Evolutionary conservation across 2,113 vertebrate species (phyloP).

Genomic region (Rhagologus leucostigma): DNA sequence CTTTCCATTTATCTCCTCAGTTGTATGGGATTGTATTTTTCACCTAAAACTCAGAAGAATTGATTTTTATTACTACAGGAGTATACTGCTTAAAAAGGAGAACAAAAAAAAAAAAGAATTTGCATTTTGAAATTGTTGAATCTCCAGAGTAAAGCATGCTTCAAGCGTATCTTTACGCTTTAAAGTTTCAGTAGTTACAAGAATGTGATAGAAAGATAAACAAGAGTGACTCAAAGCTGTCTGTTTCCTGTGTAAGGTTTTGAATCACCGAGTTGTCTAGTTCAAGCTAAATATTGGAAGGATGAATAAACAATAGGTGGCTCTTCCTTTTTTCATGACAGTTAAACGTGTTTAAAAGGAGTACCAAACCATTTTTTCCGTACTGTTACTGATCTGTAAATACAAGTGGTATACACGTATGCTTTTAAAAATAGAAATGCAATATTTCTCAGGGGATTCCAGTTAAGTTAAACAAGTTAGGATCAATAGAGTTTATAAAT

Average conservation of each 20-base stretch:
- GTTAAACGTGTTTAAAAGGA: neutral
- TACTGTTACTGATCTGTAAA: neutral
- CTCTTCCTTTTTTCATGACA: neutral
- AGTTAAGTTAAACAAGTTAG: neutral
- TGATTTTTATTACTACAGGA: neutral
- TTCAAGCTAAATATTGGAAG: neutral
- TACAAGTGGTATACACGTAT: fast-evolving
- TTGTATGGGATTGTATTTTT: neutral
- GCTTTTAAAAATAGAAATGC: neutral
- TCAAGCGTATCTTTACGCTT: neutral
- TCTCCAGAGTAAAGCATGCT: neutral
- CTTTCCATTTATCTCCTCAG: neutral
- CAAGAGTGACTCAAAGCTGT: neutral
- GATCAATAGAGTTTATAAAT: neutral
- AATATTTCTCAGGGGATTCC: neutral
- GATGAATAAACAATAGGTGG: neutral
- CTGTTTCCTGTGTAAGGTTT: conserved; percentile 37
- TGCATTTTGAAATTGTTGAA: neutral
- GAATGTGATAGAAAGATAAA: conserved; percentile 27
- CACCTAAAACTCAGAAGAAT: neutral
- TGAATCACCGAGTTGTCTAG: neutral
- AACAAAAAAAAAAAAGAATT: neutral
- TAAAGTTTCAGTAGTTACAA: neutral
- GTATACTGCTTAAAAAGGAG: neutral
- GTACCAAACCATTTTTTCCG: neutral